Evolutionary conservation across 1,140 invertebrate genomes (phyloP).

Genomic region (Drosophila ohnishii): DNA sequence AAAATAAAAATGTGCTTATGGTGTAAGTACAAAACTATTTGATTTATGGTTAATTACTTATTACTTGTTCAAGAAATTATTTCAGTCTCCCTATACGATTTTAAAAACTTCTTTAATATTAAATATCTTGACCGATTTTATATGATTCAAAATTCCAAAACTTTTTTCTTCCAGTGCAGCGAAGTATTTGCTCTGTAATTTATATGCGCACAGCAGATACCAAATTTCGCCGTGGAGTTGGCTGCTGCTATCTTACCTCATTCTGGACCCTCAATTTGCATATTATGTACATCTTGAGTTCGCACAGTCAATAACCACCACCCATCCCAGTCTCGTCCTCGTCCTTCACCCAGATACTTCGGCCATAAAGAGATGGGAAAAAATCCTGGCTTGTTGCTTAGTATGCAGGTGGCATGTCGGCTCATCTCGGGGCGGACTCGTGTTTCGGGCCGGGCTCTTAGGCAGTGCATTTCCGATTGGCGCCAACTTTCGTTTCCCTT

Average conservation of each 20-base stretch:
- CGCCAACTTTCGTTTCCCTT: conserved; percentile 40
- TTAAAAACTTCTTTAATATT: background rate
- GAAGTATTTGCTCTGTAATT: conserved; percentile 50
- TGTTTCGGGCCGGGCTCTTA: conserved; percentile 34
- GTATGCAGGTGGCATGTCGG: conserved; percentile 63
- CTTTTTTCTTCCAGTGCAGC: conserved; percentile 3
- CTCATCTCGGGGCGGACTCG: conserved; percentile 14
- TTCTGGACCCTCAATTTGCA: conserved; percentile 54
- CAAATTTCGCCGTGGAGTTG: conserved; percentile 36
- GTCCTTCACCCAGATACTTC: conserved; percentile 2
- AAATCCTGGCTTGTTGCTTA: conserved; percentile 60
- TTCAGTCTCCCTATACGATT: background rate
- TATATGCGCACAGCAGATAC: conserved; percentile 57
- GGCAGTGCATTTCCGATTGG: conserved; percentile 62
- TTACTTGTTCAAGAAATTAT: too few relatives aligned
- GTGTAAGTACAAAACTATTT: too few relatives aligned
- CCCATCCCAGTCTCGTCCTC: background rate
- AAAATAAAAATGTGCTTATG: too few relatives aligned
- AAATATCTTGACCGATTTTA: background rate
- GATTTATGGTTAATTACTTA: too few relatives aligned
- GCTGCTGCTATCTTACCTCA: conserved; percentile 40
- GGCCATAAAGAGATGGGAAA: conserved; percentile 10
- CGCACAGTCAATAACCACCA: conserved; percentile 69
- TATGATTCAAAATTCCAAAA: background rate
- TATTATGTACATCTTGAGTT: conserved; percentile 58